Evolutionary conservation across 2,113 vertebrate genomes (phyloP), one percentile per base, ranked within the genome.

Genomic region (Lanius collurio): DNA sequence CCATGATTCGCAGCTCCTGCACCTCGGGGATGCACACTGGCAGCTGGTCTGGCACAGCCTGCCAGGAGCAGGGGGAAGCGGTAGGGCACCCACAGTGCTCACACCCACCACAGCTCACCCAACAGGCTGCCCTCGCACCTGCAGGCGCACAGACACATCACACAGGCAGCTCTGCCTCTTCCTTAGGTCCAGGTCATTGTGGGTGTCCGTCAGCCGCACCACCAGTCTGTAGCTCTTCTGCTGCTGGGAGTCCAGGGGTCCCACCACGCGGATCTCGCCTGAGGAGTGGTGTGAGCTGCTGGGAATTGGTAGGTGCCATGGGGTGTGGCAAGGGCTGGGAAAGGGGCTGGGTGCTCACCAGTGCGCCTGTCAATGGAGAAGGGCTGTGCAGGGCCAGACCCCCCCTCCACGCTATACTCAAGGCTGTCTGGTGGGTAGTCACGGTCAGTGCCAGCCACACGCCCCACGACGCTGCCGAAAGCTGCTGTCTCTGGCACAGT

Each of bases 361-460:
- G 91, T 97, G 65, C 0, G 70, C 2, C 26, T 90, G n/a, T 97
- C 93, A 2, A 98, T 95, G 74, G 97, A 95, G 82, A 98, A 98
- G 57, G 95, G 93, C 47, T 83, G 60, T 6, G 24, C 3, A 7
- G 77, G 13, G 28, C 74, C 8, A 0, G 78, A 6, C 2, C 18
- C 87, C 14, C 83, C 96, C 28, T 96, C 93, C 52, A 96, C 71
- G 89, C 94, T 93, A 94, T 98, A 98, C 78, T 98, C 80, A 0
- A 98, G 76, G 69, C 91, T 97, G 85, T 97, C 27, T 1, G 1
- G 96, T 2, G 98, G 98, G 90, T 97, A 97, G 89, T 98, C 98
- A 0, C 31, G 63, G 83, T 98, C 98, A 0, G 73, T 97, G 90
- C 97, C 98, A 1, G 87, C 87, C 50, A 98, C 80, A 1, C 64